Conservation (phyloP, 2,113 vertebrate species). For the Castor canadensis region DNA sequence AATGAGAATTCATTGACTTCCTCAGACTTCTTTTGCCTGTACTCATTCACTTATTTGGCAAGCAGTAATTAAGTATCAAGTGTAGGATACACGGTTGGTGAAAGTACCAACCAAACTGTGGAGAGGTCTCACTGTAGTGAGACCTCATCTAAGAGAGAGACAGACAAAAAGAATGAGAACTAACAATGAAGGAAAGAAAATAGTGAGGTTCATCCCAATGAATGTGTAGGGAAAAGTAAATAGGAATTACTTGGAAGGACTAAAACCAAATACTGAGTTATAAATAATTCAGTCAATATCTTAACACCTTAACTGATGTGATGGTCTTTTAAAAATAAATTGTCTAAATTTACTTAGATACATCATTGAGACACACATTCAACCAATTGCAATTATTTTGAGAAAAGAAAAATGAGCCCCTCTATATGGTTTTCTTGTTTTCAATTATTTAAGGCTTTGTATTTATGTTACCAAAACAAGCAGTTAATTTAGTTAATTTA, state of each 20-base stretch:
- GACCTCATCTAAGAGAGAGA: neutral
- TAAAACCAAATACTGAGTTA: neutral
- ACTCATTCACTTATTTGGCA: neutral
- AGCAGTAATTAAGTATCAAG: neutral
- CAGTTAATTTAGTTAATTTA: constrained; percentile 59
- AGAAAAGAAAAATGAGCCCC: constrained; percentile 11
- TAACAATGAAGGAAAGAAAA: neutral
- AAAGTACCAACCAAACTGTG: no score
- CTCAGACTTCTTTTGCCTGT: neutral
- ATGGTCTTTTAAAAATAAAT: neutral
- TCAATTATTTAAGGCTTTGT: constrained; percentile 27
- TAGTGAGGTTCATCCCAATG: neutral
- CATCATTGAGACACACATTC: neutral
- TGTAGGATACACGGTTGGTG: neutral
- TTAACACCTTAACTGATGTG: neutral
- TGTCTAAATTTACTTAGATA: neutral
- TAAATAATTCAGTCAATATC: neutral
- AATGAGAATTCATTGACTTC: neutral
- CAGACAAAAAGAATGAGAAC: neutral
- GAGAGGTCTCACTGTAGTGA: no score
- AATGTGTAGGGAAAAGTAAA: neutral
- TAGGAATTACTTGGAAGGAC: neutral
- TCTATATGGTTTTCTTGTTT: constrained; percentile 23
- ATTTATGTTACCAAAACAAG: constrained; percentile 53
- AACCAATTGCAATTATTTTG: neutral